Percentiles rank a stretch among this genome's conserved stretches.
phyloP scores from a whole-genome alignment of 2,888 invertebrate genomes.

The Pachliopta kotzebuea region DNA sequence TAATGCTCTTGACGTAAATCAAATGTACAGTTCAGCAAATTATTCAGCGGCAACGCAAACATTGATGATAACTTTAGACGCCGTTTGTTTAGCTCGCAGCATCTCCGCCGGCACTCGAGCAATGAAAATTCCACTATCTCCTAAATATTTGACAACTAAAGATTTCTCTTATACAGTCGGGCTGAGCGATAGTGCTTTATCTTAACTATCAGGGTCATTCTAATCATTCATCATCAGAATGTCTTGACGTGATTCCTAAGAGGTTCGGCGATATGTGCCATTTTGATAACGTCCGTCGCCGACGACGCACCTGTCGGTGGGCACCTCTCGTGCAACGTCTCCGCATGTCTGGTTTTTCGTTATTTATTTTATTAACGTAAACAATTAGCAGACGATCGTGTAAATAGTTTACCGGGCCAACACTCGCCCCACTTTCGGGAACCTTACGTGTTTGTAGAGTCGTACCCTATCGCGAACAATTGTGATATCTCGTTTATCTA shows the following conservation, averaged over 20 bases:
- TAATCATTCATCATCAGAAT: constrained; percentile 69
- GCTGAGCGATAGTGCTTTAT: constrained; percentile 46
- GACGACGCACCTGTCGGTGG: constrained; percentile 34
- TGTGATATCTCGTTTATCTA: constrained; percentile 25
- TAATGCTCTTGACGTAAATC: constrained; percentile 24
- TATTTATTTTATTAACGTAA: constrained; percentile 19
- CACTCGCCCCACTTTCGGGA: constrained; percentile 20
- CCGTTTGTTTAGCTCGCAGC: constrained; percentile 13
- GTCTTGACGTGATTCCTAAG: constrained; percentile 56
- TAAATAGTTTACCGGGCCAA: constrained; percentile 13
- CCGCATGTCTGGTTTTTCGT: constrained; percentile 21
- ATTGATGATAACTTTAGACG: constrained; percentile 17
- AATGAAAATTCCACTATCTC: constrained; percentile 35
- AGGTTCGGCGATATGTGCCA: constrained; percentile 47
- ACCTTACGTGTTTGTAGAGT: constrained; percentile 16
- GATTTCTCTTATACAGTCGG: constrained; percentile 40
- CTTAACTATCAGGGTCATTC: constrained; percentile 47
- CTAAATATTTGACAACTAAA: constrained; percentile 36
- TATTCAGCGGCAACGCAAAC: constrained; percentile 15
- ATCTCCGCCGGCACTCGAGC: background rate
- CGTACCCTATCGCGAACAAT: constrained; percentile 3
- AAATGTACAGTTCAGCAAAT: constrained; percentile 17
- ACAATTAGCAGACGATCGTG: background rate
- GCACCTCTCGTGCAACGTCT: constrained; percentile 36
- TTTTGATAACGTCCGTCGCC: constrained; percentile 49